These are phyloP conservation scores for Pipistrellus pygmaeus DNA, from an alignment of 2,797 vertebrate genomes.

Conservation along the genomic window DNA sequence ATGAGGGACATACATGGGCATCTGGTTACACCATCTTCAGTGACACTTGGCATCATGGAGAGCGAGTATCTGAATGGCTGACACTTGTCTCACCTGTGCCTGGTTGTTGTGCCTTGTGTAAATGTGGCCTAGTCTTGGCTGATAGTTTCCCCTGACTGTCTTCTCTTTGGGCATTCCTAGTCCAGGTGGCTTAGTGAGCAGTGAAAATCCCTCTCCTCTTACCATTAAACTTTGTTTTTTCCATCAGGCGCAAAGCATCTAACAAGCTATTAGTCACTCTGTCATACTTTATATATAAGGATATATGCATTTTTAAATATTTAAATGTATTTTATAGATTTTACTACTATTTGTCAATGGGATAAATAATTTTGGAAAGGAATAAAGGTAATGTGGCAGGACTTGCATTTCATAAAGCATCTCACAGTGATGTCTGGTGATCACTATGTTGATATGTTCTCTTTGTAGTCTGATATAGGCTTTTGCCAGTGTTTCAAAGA, in stretches of 20 bases:
- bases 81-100: neutral
- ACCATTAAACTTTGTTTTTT: neutral
- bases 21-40: neutral
- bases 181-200: neutral
- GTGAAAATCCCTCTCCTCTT: neutral
- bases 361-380: neutral
- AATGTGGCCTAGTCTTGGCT: neutral
- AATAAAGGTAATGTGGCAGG: neutral
- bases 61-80: neutral
- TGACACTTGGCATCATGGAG: neutral
- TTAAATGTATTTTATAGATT: neutral
- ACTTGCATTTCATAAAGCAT: neutral
- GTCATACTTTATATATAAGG: neutral
- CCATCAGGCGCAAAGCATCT: neutral
- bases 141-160: neutral
- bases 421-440: neutral
- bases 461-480: neutral
- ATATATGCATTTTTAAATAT: neutral
- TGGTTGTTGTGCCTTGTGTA: neutral
- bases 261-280: neutral
- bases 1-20: too few relatives aligned
- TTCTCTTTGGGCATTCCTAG: neutral
- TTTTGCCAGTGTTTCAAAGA: neutral
- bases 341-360: neutral
- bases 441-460: neutral